Conservation (phyloP, 2,888 invertebrate genomes). For the Drosophila pseudotalamancana region DNA sequence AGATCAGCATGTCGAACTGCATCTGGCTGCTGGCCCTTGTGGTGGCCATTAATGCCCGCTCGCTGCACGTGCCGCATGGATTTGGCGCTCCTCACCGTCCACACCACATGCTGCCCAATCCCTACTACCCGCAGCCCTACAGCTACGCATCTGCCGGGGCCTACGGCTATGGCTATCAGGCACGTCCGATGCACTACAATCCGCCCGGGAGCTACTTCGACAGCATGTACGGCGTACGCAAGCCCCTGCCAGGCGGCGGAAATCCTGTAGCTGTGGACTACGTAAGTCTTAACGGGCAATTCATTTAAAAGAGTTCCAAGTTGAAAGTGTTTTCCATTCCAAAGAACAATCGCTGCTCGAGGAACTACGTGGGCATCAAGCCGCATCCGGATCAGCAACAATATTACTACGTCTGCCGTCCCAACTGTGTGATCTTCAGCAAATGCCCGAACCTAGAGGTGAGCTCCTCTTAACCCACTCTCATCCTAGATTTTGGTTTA, state of each 20-base stretch:
- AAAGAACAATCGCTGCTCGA: constrained; percentile 82
- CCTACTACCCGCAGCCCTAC: constrained; percentile 44
- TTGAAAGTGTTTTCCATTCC: background rate
- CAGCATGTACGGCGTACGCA: constrained; percentile 69
- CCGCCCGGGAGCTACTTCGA: constrained; percentile 77
- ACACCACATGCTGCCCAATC: constrained; percentile 23
- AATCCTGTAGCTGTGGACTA: constrained; percentile 80
- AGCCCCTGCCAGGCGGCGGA: constrained; percentile 84
- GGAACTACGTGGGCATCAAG: constrained; percentile 81
- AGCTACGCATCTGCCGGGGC: constrained; percentile 27
- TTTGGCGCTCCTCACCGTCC: background rate
- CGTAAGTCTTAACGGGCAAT: constrained; percentile 65
- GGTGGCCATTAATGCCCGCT: constrained; percentile 37
- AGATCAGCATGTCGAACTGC: constrained; percentile 45
- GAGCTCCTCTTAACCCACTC: constrained; percentile 6
- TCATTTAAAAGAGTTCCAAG: constrained; percentile 25
- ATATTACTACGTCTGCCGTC: constrained; percentile 84
- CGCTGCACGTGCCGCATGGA: constrained; percentile 23
- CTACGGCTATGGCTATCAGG: constrained; percentile 41
- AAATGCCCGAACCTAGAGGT: constrained; percentile 82
- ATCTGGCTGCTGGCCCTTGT: constrained; percentile 51
- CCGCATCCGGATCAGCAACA: constrained; percentile 83
- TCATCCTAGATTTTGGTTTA: background rate
- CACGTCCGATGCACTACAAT: constrained; percentile 36
- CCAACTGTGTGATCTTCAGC: constrained; percentile 83